phyloP scores from a whole-genome alignment of 1,140 invertebrate species.

The Lucilia cuprina region DNA sequence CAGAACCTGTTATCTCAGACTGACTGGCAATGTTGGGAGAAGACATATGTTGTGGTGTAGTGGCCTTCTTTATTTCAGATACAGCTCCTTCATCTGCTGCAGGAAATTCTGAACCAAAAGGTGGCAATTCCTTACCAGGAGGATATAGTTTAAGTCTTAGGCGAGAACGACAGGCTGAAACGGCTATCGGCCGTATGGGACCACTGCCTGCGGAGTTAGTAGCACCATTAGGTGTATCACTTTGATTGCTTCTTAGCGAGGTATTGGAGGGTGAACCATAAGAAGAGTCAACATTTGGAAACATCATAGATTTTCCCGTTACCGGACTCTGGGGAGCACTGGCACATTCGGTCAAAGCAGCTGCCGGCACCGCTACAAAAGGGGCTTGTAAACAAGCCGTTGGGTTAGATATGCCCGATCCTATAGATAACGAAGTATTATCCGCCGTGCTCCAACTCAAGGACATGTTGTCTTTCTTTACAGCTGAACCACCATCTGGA shows the following conservation, averaged over 20 bases:
- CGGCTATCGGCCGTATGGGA: conserved; percentile 56
- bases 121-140: conserved; percentile 55
- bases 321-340: conserved; percentile 59
- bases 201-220: conserved; percentile 30
- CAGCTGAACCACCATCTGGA: conserved; percentile 46
- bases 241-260: conserved; percentile 44
- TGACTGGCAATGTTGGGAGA: conserved; percentile 60
- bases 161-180: conserved; percentile 58
- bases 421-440: conserved; percentile 50
- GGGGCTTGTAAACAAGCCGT: conserved; percentile 39
- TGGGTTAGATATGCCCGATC: conserved; percentile 42
- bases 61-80: conserved; percentile 48
- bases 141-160: conserved; percentile 58
- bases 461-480: conserved; percentile 51
- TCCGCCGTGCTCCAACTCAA: conserved; percentile 58
- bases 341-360: conserved; percentile 54
- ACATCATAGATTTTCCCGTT: conserved; percentile 50
- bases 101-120: conserved; percentile 36
- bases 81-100: conserved; percentile 40
- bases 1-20: conserved; percentile 42
- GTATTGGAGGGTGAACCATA: conserved; percentile 49
- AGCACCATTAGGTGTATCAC: conserved; percentile 41
- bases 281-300: conserved; percentile 44
- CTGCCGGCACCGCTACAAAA: conserved; percentile 6
- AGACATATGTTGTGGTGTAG: conserved; percentile 59